These are phyloP conservation scores for Sphyrna mokarran DNA, from an alignment of 2,113 vertebrate species.

Conservation along the genomic window DNA sequence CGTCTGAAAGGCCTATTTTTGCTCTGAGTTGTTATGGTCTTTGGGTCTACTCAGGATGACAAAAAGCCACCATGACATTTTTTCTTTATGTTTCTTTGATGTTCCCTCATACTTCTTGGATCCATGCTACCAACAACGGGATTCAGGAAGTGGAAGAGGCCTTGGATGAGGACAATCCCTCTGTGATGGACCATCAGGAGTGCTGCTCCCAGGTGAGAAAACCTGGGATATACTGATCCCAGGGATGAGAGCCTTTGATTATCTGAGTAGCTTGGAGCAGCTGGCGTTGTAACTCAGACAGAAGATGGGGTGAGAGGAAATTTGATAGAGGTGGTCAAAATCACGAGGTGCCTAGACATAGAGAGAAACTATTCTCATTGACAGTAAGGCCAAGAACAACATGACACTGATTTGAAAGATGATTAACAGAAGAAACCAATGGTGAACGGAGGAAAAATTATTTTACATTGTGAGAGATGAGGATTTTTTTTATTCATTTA, in stretches of 20 bases:
- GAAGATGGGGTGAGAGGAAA: not conserved
- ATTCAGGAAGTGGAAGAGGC: not conserved
- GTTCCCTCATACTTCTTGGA: no score
- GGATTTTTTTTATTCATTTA: no score
- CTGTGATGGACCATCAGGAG: not conserved
- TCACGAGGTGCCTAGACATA: not conserved
- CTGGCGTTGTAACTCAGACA: no score
- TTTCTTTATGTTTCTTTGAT: not conserved
- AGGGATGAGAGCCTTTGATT: no score
- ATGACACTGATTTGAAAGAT: not conserved
- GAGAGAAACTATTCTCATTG: not conserved
- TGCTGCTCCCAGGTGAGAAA: not conserved
- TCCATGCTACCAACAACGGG: not conserved
- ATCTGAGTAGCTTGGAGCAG: no score
- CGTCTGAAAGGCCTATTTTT: no score
- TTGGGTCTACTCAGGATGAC: no score
- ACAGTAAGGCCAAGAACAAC: not conserved
- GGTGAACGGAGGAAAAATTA: not conserved
- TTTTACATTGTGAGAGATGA: not conserved
- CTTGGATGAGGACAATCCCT: not conserved
- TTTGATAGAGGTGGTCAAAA: not conserved
- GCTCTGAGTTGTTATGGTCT: no score
- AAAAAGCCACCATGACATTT: not conserved
- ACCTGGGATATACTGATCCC: no score
- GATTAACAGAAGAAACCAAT: not conserved